Conservation (phyloP, 2,797 vertebrate genomes). For the Sebastes steindachneri region DNA sequence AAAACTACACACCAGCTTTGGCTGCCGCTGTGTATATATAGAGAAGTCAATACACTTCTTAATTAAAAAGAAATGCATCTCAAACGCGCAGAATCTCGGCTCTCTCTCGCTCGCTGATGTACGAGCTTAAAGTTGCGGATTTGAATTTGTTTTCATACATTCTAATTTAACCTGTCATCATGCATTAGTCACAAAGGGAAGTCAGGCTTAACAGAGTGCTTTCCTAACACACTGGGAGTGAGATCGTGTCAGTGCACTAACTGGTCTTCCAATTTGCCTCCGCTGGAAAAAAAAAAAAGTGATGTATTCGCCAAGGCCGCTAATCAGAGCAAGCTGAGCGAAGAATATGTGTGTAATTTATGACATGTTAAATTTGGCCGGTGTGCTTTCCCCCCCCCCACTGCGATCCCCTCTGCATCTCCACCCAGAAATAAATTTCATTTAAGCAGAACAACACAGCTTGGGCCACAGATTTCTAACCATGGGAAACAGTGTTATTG, state of each 20-base stretch:
- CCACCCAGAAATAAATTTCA: constrained; percentile 60
- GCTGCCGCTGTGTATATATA: neutral
- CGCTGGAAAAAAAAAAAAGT: constrained; percentile 38
- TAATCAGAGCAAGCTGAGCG: constrained; percentile 73
- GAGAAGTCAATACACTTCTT: constrained; percentile 48
- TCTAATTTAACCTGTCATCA: constrained; percentile 59
- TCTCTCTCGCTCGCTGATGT: constrained; percentile 20
- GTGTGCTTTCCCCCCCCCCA: constrained; percentile 9
- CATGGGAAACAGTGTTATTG: constrained; percentile 67
- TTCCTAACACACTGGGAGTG: constrained; percentile 24
- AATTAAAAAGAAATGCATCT: constrained; percentile 58
- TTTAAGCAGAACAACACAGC: constrained; percentile 57
- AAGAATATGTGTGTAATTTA: constrained; percentile 71
- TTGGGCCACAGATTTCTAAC: constrained; percentile 44
- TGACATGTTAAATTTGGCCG: constrained; percentile 68
- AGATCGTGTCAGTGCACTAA: constrained; percentile 41
- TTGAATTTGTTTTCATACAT: constrained; percentile 44
- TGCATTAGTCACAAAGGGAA: constrained; percentile 50
- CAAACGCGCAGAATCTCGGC: constrained; percentile 9
- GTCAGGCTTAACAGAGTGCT: constrained; percentile 24
- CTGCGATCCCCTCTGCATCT: constrained; percentile 32
- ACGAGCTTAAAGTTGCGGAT: constrained; percentile 55
- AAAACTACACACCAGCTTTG: neutral
- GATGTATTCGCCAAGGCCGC: constrained; percentile 46
- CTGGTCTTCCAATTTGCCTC: constrained; percentile 47